Evolutionary conservation across 2,797 vertebrate species (phyloP).

Genomic region (Labeo calbasu): DNA sequence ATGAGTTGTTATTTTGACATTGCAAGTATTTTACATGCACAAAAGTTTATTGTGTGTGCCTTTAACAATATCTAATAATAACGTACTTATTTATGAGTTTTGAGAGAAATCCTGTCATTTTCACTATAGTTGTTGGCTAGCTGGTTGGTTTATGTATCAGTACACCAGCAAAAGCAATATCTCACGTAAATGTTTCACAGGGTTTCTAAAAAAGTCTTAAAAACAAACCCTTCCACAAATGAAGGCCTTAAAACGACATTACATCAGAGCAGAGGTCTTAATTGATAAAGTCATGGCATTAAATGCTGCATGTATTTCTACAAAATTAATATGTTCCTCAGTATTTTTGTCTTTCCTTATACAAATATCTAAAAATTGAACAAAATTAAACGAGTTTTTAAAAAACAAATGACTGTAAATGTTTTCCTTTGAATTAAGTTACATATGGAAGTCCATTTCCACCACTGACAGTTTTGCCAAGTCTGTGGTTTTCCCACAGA

Average conservation of each 20-base stretch:
- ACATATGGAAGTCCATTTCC: too few relatives aligned
- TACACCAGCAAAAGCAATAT: background rate
- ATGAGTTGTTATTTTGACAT: background rate
- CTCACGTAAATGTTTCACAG: background rate
- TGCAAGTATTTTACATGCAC: background rate
- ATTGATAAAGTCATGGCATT: background rate
- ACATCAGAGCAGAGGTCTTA: background rate
- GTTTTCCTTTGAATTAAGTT: too few relatives aligned
- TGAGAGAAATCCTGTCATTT: background rate
- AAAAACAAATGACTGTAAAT: background rate
- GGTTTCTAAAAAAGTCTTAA: background rate
- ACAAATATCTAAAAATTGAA: background rate
- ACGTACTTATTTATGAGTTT: background rate
- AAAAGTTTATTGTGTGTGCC: background rate
- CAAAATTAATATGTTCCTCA: background rate
- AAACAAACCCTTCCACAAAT: background rate
- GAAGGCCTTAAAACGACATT: background rate
- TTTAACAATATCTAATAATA: slow-evolving; percentile 1
- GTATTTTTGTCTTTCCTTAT: background rate
- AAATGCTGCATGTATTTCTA: background rate
- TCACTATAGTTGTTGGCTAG: background rate
- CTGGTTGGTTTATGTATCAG: too few relatives aligned
- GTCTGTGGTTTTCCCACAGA: too few relatives aligned
- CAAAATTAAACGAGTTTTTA: background rate
- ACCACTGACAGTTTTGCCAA: too few relatives aligned